Conservation (phyloP, 1,140 invertebrate genomes). For the Panulirus ornatus region DNA sequence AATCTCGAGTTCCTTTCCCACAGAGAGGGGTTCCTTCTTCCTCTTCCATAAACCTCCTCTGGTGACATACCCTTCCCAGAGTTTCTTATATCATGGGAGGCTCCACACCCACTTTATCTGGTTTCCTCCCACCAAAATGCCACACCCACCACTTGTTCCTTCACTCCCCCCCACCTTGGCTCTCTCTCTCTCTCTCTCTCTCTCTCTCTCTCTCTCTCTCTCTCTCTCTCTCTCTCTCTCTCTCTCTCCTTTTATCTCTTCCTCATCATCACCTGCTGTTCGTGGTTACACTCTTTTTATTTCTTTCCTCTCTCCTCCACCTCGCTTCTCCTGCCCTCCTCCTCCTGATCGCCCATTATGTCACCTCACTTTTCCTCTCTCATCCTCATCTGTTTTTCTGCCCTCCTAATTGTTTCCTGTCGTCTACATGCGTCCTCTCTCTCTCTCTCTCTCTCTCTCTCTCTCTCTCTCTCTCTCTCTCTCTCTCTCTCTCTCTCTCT, state of each 20-base stretch:
- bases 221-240: too few species aligned
- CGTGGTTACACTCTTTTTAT: not conserved
- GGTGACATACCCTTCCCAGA: too few species aligned
- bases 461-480: not conserved
- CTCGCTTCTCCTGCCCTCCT: not conserved
- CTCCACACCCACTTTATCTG: too few species aligned
- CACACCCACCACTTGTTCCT: not conserved
- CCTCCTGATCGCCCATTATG: not conserved
- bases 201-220: constrained; percentile 29
- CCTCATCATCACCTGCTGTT: too few species aligned
- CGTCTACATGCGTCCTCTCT: not conserved
- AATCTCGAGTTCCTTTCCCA: too few species aligned
- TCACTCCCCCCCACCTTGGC: too few species aligned
- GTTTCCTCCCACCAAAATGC: too few species aligned
- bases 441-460: not conserved
- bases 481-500: not conserved
- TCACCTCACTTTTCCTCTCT: not conserved
- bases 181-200: too few species aligned
- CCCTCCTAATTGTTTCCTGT: not conserved
- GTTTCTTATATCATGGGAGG: too few species aligned
- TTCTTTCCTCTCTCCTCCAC: not conserved
- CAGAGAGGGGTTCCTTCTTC: too few species aligned
- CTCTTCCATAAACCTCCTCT: too few species aligned
- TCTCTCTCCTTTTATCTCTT: too few species aligned
- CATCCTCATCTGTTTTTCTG: not conserved